A percentile compares a stretch with the other conserved stretches of the same genome.
These are phyloP conservation scores for Tenodera sinensis DNA, from an alignment of 2,888 invertebrate species.

Conservation along the genomic window DNA sequence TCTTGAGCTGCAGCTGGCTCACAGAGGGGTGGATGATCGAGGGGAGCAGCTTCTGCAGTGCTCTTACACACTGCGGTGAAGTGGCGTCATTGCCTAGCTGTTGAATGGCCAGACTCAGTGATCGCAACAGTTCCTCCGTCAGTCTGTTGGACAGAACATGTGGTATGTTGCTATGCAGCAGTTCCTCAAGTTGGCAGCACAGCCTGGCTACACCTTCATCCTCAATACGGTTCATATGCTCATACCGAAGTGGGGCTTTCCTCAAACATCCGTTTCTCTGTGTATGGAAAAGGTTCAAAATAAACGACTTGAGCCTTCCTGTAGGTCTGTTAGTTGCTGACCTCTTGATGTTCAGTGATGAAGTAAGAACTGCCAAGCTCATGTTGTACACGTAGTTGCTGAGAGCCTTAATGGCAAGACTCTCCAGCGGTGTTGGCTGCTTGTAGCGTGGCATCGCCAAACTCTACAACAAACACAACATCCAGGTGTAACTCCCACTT, in stretches of 20 bases:
- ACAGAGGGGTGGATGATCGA: background rate
- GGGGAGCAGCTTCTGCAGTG: background rate
- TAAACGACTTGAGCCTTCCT: background rate
- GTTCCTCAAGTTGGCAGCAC: background rate
- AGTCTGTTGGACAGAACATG: background rate
- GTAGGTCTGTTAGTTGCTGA: background rate
- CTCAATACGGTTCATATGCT: background rate
- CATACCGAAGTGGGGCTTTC: background rate
- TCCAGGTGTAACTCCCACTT: no score
- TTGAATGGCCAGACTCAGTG: background rate
- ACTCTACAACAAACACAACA: background rate
- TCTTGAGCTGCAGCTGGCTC: background rate
- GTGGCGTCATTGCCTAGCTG: background rate
- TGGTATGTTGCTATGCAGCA: background rate
- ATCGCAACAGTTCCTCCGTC: background rate
- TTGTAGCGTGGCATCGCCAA: background rate
- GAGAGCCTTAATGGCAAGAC: background rate
- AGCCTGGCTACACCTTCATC: background rate
- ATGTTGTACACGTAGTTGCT: background rate
- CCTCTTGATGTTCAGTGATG: background rate
- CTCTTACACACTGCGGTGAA: background rate
- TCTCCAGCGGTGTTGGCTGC: background rate
- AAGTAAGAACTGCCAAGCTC: background rate
- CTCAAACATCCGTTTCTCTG: background rate
- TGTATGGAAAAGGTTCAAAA: background rate